Evolutionary conservation across 2,888 invertebrate species (phyloP), one percentile per base, ranked within the genome.

Genomic region (Oscheius sp.): DNA sequence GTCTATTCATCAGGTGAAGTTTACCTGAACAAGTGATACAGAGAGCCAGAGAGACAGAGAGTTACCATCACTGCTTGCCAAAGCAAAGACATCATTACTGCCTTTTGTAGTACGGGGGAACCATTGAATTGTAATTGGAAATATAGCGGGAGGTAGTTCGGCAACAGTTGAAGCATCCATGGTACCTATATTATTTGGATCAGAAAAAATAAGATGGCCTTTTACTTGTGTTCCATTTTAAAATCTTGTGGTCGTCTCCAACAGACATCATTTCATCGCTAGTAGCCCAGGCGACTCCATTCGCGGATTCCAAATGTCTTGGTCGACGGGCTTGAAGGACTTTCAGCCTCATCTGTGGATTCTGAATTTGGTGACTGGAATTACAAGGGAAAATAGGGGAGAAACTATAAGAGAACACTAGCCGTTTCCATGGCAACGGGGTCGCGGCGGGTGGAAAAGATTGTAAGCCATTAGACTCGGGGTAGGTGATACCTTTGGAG

Each of bases 191-290:
- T 1, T 4, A 2, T 29, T 47, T 5, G 29, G n/a, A 63, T 42
- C 32, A 47, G 29, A 63, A 63, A 21, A 42, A 53, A 55, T 35
- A n/a, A 29, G 29, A 2, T 42, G 42, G 0, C 42, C 42, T 42
- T 5, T 50, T 21, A 68, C 68, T 37, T 7, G 81, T 77, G 47
- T 82, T 83, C 47, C 82, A 83, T 21, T 76, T 94, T 71, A 95
- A 91, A 65, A 97, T 92, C 86, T 93, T 92, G 89, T 95, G 95
- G 89, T 98, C 96, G 89, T 97, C 97, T 13, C 96, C 96, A 10
- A 94, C 94, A 32, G 96, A 95, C 90, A 94, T 2, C 53, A 74
- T 74, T 53, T 74, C 74, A 29, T 74, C 74, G 50, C 74, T 74
- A n/a, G 32, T 74, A 1, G 63, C 63, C 74, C 74, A 74, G 9